These are phyloP conservation scores for Theristicus caerulescens DNA, from an alignment of 2,113 vertebrate species.

Conservation along the genomic window DNA sequence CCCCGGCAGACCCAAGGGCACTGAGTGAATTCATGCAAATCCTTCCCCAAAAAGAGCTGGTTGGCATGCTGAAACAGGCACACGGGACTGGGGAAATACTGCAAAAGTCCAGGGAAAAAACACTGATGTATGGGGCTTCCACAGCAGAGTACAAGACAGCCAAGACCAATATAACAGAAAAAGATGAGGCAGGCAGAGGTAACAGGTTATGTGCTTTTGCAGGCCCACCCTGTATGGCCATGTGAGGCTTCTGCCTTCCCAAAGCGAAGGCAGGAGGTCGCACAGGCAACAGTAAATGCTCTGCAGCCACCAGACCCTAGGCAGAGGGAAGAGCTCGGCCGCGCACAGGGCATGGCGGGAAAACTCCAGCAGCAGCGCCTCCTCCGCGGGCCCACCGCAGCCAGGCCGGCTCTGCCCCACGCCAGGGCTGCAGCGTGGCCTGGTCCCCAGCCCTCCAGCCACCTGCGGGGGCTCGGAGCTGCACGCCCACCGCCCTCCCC, in stretches of 20 bases:
- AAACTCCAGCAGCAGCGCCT: not conserved
- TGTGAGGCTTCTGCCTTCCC: rapidly evolving
- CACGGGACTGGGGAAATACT: rapidly evolving
- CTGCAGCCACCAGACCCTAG: rapidly evolving
- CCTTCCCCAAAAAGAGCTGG: not conserved
- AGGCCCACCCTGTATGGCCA: rapidly evolving
- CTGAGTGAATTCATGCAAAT: not conserved
- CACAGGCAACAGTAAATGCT: rapidly evolving
- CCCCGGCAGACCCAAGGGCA: rapidly evolving
- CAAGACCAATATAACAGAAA: rapidly evolving
- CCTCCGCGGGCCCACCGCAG: not conserved
- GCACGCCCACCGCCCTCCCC: rapidly evolving
- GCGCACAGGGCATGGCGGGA: rapidly evolving
- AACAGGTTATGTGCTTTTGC: rapidly evolving
- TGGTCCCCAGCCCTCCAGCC: no score
- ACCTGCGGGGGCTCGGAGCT: not conserved
- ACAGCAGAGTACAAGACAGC: not conserved
- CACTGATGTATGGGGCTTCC: rapidly evolving
- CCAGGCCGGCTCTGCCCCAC: not conserved
- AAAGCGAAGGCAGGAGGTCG: rapidly evolving
- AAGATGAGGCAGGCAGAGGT: rapidly evolving
- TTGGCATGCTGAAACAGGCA: not conserved
- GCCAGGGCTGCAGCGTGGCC: not conserved
- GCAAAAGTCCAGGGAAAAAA: rapidly evolving
- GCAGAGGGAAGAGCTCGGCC: not conserved